Evolutionary conservation across 2,888 invertebrate genomes (phyloP).

Genomic region (Dryobota labecula): DNA sequence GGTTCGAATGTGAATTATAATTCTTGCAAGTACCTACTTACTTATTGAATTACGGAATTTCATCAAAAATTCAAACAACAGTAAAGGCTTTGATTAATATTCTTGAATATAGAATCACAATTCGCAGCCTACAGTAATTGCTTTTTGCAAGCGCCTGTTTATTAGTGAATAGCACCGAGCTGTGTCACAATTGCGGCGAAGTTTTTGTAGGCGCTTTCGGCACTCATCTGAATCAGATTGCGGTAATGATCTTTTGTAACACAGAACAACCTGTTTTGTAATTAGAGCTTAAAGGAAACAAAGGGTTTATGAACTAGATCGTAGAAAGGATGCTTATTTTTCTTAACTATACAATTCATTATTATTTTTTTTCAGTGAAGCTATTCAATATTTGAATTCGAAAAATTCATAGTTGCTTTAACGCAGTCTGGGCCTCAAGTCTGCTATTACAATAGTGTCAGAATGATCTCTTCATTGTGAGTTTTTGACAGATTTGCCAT

Average conservation of each 20-base stretch:
- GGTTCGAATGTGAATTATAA: neutral
- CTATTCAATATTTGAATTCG: neutral
- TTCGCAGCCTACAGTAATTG: constrained; percentile 45
- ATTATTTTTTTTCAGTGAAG: neutral
- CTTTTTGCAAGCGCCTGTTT: constrained; percentile 53
- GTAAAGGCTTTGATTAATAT: constrained; percentile 36
- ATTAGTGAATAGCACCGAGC: constrained; percentile 50
- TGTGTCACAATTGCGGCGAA: constrained; percentile 51
- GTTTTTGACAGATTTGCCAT: no score
- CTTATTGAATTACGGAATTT: constrained; percentile 21
- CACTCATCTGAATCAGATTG: constrained; percentile 48
- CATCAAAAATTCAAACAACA: constrained; percentile 22
- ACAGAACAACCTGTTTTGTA: constrained; percentile 28
- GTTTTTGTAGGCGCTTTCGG: constrained; percentile 58
- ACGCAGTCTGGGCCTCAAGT: no score
- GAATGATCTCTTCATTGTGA: no score
- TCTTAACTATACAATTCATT: neutral
- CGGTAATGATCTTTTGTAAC: constrained; percentile 43
- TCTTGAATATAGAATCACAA: constrained; percentile 42
- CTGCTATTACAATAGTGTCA: no score
- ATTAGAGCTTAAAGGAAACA: constrained; percentile 16
- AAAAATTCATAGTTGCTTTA: neutral
- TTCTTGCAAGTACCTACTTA: neutral
- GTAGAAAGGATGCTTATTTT: neutral
- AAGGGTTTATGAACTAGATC: constrained; percentile 10